Base-by-base conservation (phyloP, 2,113 vertebrate species). In the Sula dactylatra region DNA sequence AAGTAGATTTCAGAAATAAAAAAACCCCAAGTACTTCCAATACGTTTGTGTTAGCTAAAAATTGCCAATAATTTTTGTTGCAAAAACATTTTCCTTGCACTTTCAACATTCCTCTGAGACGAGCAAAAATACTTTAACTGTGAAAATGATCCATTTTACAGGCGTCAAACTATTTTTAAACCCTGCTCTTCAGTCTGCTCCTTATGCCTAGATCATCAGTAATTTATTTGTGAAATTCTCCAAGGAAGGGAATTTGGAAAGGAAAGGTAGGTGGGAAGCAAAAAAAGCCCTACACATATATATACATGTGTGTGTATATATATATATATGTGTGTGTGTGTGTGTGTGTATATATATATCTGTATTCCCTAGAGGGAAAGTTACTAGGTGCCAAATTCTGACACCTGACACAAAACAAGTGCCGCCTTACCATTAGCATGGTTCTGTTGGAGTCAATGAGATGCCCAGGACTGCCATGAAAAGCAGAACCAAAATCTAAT, bases 91-190 rank as follows among this genome's bases (percentile, higher is more conserved):
- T 94, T 91, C 84, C 36, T 91, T 94, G 83, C 86, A 85, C 88
- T 93, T 96, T 82, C 83, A 85, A 66, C 10, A 8, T 89, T 95
- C 77, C 78, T 93, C 83, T 80, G 93, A 94, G 96, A 94, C 62
- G 79, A 94, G 36, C 58, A 87, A 94, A 96, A 94, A 94, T 91
- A 95, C 79, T 90, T 94, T 52, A 82, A 88, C 73, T 94, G 91
- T 94, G 95, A 95, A 94, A 96, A 92, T 66, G 73, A 97, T 95
- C 83, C 82, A 92, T 90, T 95, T 97, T 97, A 77, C 65, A 95
- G 82, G 84, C 84, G 42, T 80, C 52, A 58, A 74, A 71, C 86
- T 97, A 95, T 95, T 95, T 97, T 97, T 96, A 96, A 95, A 82
- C 34, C 36, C 67, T 74, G 91, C 54, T 92, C 65, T 76, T 96